Conservation (phyloP, 1,140 invertebrate genomes). For the Bombus confusus region DNA sequence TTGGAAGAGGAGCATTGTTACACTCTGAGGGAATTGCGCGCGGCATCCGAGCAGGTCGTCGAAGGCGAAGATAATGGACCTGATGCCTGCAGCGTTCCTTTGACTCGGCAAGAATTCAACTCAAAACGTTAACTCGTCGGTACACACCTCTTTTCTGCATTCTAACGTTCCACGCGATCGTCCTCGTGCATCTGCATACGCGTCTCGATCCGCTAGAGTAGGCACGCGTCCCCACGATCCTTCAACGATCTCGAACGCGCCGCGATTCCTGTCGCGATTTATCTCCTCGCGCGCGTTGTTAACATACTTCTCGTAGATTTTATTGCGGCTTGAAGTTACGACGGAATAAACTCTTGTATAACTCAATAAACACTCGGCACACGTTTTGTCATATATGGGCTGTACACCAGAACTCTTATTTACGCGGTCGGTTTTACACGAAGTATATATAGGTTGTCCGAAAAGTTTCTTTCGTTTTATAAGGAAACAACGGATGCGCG, state of each 20-base stretch:
- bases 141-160: slow-evolving; percentile 66
- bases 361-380: too few species aligned
- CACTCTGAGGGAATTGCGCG: slow-evolving; percentile 4
- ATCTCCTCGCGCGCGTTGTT: background rate
- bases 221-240: background rate
- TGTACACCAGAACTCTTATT: too few species aligned
- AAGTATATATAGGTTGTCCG: too few species aligned
- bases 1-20: background rate
- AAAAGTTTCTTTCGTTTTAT: too few species aligned
- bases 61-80: slow-evolving; percentile 35
- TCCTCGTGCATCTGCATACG: slow-evolving; percentile 56
- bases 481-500: too few species aligned
- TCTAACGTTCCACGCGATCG: slow-evolving; percentile 54
- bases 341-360: background rate
- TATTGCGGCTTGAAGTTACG: background rate
- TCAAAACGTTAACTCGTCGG: slow-evolving; percentile 58
- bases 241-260: background rate
- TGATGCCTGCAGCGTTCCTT: slow-evolving; percentile 38
- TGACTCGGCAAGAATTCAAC: slow-evolving; percentile 66
- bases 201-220: background rate
- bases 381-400: too few species aligned
- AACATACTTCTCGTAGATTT: background rate
- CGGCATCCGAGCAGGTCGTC: slow-evolving; percentile 24
- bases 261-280: background rate
- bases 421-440: too few species aligned